Conservation (phyloP, 2,888 invertebrate genomes). For the Archips xylosteana region DNA sequence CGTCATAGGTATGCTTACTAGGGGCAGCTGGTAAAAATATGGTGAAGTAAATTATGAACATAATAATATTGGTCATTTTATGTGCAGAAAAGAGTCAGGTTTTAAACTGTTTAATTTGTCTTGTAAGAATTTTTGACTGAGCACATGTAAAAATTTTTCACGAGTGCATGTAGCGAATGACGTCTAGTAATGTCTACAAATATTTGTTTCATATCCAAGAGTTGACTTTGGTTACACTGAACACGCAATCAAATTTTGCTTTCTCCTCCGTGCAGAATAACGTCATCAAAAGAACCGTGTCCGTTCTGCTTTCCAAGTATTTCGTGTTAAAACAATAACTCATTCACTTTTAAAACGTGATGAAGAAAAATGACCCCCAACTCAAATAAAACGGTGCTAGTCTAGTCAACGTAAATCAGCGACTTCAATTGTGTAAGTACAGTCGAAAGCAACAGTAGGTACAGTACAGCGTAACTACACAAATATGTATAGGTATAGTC, state of each 20-base stretch:
- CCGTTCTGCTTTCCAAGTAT: slow-evolving; percentile 14
- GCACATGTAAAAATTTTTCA: no score
- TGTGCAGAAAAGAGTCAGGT: background rate
- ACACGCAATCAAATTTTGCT: background rate
- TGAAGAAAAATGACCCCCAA: background rate
- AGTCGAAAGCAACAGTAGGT: no score
- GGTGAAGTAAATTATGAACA: background rate
- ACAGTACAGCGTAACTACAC: no score
- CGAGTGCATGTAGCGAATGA: no score
- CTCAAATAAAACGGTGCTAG: background rate
- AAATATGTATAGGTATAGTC: no score
- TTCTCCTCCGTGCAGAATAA: slow-evolving; percentile 6
- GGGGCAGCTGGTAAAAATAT: background rate
- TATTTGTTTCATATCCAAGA: background rate
- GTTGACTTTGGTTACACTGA: background rate
- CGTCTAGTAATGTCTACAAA: background rate
- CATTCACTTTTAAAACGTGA: background rate
- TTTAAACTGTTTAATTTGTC: background rate
- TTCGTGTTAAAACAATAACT: slow-evolving; percentile 5
- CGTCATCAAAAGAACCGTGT: slow-evolving; percentile 1
- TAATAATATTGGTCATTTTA: background rate
- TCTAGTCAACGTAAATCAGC: background rate
- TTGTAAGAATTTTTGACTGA: background rate
- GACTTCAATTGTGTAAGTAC: background rate
- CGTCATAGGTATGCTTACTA: slow-evolving; percentile 4